These are phyloP conservation scores for Drosophila colorata DNA, from an alignment of 2,888 invertebrate species.

Conservation along the genomic window DNA sequence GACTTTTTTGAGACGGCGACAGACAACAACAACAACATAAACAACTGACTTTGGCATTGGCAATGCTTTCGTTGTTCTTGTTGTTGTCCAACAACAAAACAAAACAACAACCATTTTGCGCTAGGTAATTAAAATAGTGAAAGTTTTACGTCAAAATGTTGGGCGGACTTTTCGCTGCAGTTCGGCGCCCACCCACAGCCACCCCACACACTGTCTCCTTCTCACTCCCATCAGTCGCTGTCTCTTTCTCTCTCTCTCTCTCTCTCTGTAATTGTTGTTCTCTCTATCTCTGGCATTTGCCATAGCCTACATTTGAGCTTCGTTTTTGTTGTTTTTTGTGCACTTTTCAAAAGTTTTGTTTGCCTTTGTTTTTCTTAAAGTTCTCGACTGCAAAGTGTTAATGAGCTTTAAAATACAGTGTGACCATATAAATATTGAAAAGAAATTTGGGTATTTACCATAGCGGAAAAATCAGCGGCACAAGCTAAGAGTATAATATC, in stretches of 20 bases:
- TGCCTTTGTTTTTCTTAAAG: slow-evolving; percentile 25
- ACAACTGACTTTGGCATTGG: slow-evolving; percentile 43
- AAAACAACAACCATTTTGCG: slow-evolving; percentile 46
- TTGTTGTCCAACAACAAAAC: slow-evolving; percentile 28
- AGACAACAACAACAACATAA: slow-evolving; percentile 37
- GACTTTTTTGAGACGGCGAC: slow-evolving; percentile 62
- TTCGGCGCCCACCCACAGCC: background rate
- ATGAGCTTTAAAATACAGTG: slow-evolving; percentile 20
- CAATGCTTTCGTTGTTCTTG: slow-evolving; percentile 27
- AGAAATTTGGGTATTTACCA: no score
- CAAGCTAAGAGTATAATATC: no score
- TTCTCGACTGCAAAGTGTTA: slow-evolving; percentile 10
- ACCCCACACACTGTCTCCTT: background rate
- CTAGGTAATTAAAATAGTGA: slow-evolving; percentile 78
- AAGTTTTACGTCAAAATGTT: slow-evolving; percentile 61
- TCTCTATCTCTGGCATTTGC: slow-evolving; percentile 33
- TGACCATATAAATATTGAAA: slow-evolving; percentile 8
- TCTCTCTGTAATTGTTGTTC: background rate
- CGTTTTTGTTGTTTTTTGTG: slow-evolving; percentile 20
- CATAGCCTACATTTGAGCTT: slow-evolving; percentile 74
- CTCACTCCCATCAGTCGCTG: background rate
- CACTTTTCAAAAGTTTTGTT: slow-evolving; percentile 35
- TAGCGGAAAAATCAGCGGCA: no score
- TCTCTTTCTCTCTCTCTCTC: background rate
- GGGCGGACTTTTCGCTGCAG: background rate